These are phyloP conservation scores for Melinopterus prodromus DNA, from an alignment of 2,888 invertebrate genomes.

Conservation along the genomic window DNA sequence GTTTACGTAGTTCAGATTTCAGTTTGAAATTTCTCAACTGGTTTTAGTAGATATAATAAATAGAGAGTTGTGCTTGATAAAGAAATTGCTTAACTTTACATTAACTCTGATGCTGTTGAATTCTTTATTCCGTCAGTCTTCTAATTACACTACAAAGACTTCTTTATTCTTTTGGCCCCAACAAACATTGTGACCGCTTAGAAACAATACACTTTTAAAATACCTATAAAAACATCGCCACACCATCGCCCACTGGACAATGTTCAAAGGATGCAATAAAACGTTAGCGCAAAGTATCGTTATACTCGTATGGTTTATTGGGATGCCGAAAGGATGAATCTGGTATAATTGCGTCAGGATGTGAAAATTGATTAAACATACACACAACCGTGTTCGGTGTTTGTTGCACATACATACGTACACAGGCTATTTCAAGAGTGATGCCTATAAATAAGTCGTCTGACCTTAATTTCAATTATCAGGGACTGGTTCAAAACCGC, in stretches of 20 bases:
- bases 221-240: too few relatives aligned
- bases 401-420: constrained; percentile 7
- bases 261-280: constrained; percentile 4
- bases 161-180: too few relatives aligned
- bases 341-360: not conserved
- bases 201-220: not conserved
- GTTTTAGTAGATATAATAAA: too few relatives aligned
- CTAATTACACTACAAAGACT: too few relatives aligned
- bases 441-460: constrained; percentile 35
- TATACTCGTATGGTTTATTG: too few relatives aligned
- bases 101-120: too few relatives aligned
- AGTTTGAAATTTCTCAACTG: too few relatives aligned
- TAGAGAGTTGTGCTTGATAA: too few relatives aligned
- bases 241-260: not conserved
- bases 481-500: constrained; percentile 25
- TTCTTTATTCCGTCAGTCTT: too few relatives aligned
- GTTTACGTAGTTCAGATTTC: too few relatives aligned
- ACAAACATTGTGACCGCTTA: not conserved
- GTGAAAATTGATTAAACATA: constrained; percentile 24
- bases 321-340: not conserved
- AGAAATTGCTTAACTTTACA: too few relatives aligned
- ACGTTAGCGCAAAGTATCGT: not conserved
- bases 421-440: constrained; percentile 33
- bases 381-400: constrained; percentile 6
- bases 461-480: constrained; percentile 38